phyloP scores from a whole-genome alignment of 2,888 invertebrate species.

The Liodrosophila aerea region DNA sequence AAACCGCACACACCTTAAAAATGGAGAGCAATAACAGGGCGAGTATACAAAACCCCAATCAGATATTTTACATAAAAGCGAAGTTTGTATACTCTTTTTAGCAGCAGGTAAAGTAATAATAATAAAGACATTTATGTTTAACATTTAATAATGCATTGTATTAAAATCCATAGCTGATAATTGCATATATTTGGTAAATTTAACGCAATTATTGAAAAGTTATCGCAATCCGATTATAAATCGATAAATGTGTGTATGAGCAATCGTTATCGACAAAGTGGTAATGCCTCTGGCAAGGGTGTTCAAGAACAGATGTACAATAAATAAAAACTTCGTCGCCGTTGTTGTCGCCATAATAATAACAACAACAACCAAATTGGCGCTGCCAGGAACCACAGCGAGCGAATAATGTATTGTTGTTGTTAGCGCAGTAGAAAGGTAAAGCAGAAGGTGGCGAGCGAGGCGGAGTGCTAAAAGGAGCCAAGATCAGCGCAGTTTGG shows the following conservation, averaged over 20 bases:
- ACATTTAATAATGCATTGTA: too few species aligned
- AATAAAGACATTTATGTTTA: too few species aligned
- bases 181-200: too few species aligned
- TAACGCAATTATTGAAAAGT: too few species aligned
- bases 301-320: conserved; percentile 15
- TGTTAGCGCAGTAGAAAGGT: background rate
- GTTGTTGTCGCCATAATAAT: conserved; percentile 27
- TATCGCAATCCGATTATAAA: too few species aligned
- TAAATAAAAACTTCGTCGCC: conserved; percentile 35
- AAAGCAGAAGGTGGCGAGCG: background rate
- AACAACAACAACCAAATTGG: conserved; percentile 25
- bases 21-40: conserved; percentile 20
- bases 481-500: conserved; percentile 29
- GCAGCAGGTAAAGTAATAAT: background rate
- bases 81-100: conserved; percentile 11
- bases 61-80: background rate
- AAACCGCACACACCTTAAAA: conserved; percentile 52
- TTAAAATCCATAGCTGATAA: too few species aligned
- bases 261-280: background rate
- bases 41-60: conserved; percentile 11
- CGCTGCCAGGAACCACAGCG: conserved; percentile 1
- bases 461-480: background rate
- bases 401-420: too few species aligned
- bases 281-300: conserved; percentile 7
- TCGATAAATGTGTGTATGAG: too few species aligned